phyloP scores from a whole-genome alignment of 2,888 invertebrate genomes.

The Acleris emargana region DNA sequence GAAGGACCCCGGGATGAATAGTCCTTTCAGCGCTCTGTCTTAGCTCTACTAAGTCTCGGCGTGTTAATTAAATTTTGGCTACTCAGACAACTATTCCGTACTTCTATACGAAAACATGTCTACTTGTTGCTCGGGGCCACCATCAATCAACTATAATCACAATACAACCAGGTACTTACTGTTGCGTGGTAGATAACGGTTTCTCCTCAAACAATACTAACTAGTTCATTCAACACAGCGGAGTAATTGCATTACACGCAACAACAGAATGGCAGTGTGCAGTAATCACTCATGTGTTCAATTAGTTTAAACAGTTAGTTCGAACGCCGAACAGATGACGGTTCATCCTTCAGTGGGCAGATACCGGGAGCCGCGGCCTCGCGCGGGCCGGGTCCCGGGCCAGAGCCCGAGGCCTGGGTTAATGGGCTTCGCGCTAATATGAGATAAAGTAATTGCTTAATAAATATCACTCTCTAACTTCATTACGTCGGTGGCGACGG shows the following conservation, averaged over 20 bases:
- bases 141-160: slow-evolving; percentile 23
- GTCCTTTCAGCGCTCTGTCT: slow-evolving; percentile 21
- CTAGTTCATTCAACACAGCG: slow-evolving; percentile 26
- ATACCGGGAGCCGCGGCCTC: slow-evolving; percentile 40
- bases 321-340: slow-evolving; percentile 35
- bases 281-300: slow-evolving; percentile 59
- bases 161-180: slow-evolving; percentile 20
- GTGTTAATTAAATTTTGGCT: slow-evolving; percentile 26
- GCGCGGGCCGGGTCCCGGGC: slow-evolving; percentile 33
- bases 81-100: slow-evolving; percentile 9
- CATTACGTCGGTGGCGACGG: slow-evolving; percentile 50
- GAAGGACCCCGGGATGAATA: slow-evolving; percentile 19
- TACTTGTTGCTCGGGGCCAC: slow-evolving; percentile 21
- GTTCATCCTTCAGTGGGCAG: slow-evolving; percentile 59
- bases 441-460: slow-evolving; percentile 72
- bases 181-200: slow-evolving; percentile 27
- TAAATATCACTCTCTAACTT: slow-evolving; percentile 64
- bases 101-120: slow-evolving; percentile 5
- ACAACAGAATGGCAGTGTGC: slow-evolving; percentile 34
- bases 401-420: slow-evolving; percentile 49
- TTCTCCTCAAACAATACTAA: slow-evolving; percentile 36
- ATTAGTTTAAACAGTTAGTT: slow-evolving; percentile 59
- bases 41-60: slow-evolving; percentile 13
- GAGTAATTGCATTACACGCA: slow-evolving; percentile 34
- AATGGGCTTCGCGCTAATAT: slow-evolving; percentile 63